A percentile compares a stretch with the other conserved stretches of the same genome.
phyloP scores from a whole-genome alignment of 2,113 vertebrate genomes.

The Argyrosomus japonicus region DNA sequence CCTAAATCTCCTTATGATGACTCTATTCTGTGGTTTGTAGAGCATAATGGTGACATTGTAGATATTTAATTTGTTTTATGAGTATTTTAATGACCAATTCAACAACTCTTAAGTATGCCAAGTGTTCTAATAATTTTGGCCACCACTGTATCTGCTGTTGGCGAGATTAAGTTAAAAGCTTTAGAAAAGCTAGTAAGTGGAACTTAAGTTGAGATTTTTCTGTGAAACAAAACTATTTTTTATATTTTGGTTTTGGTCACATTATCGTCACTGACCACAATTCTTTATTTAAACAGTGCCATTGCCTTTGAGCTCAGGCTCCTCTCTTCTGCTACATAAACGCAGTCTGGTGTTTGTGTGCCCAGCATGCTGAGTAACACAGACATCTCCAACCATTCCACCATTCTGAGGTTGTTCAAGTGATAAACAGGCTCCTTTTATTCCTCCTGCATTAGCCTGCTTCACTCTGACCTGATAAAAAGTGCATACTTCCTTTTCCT shows the following conservation, averaged over 20 bases:
- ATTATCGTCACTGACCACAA: not conserved
- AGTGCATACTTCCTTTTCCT: constrained; percentile 70
- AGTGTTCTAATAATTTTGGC: too few relatives aligned
- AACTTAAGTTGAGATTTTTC: too few relatives aligned
- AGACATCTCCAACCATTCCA: constrained; percentile 12
- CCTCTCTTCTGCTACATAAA: constrained; percentile 11
- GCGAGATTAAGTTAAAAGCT: too few relatives aligned
- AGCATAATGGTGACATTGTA: too few relatives aligned
- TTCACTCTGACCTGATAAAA: constrained; percentile 66
- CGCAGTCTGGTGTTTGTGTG: constrained; percentile 37
- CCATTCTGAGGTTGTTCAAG: constrained; percentile 50
- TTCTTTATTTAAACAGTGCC: not conserved
- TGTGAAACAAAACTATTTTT: too few relatives aligned
- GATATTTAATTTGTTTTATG: too few relatives aligned
- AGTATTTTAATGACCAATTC: too few relatives aligned
- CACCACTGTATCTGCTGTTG: too few relatives aligned
- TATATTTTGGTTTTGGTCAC: not conserved
- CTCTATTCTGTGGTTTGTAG: too few relatives aligned
- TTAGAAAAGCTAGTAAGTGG: too few relatives aligned
- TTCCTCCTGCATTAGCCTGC: constrained; percentile 62
- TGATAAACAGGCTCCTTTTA: constrained; percentile 67
- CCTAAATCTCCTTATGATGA: too few relatives aligned
- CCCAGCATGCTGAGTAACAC: constrained; percentile 39
- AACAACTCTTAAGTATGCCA: too few relatives aligned
- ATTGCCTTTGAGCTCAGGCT: not conserved